Base-by-base conservation (phyloP, 2,113 vertebrate genomes). In the Mormoops blainvillei region DNA sequence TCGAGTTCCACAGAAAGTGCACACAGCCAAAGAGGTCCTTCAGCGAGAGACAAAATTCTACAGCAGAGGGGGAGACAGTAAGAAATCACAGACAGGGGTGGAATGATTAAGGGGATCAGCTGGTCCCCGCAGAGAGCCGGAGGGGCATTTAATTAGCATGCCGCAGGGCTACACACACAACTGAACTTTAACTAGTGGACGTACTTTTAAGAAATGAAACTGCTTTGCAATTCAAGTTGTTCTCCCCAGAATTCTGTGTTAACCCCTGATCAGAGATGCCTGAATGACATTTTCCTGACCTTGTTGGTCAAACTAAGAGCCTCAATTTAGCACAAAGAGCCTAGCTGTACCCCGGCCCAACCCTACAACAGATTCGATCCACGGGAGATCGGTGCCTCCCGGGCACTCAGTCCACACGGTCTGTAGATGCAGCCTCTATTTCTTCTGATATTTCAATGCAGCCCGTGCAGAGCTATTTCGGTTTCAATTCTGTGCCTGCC, bases 181-280 rank as follows among this genome's bases (percentile, higher is more conserved):
- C 61, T 81, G n/a, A 48, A 65, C 28, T 45, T 65, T 48, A 89
- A 76, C 56, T 77, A 31, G 15, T 65, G 38, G 36, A 38, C 48
- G 13, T 58, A 54, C 54, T 54, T 68, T n/a, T 43, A 81, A 89
- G 68, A 92, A 96, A 82, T 68, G 33, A 87, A 94, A 85, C 86
- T 54, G 73, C 63, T 91, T 92, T 92, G 76, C 85, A 82, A 74
- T 63, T 81, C 80, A 91, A 94, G 41, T 9, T 82, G 43, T 26
- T 90, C 52, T 58, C 50, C 16, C 54, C 78, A 96, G 52, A 95
- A 68, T 87, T 96, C 77, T 93, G 20, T 76, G 31, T 77, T 86
- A 70, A 83, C 1, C 54, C 36, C 67, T 61, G 31, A 86, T 41
- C 43, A 83, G 7, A 94, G 61, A 71, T 4, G 38, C 28, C 61